These are phyloP conservation scores for Perodicticus potto DNA, from an alignment of 2,797 vertebrate species.

Conservation along the genomic window DNA sequence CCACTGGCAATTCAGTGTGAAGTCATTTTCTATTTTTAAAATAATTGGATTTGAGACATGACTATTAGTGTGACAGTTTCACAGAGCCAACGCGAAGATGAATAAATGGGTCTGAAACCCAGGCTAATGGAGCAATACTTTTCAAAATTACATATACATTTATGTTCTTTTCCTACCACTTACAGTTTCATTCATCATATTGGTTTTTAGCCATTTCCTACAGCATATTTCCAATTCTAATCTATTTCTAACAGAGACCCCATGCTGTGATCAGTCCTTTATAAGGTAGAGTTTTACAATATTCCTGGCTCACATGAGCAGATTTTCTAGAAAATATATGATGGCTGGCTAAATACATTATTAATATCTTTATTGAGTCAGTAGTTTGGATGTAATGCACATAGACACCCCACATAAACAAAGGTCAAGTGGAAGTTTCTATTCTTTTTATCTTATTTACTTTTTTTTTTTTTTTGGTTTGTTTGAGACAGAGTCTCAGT, in stretches of 20 bases:
- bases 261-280: background rate
- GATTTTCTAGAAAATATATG: background rate
- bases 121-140: slow-evolving; percentile 68
- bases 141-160: slow-evolving; percentile 61
- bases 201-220: slow-evolving; percentile 22
- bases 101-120: slow-evolving; percentile 63
- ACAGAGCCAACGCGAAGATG: slow-evolving; percentile 41
- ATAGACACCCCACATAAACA: background rate
- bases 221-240: slow-evolving; percentile 28
- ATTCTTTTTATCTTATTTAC: background rate
- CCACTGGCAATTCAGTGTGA: slow-evolving; percentile 63
- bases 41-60: slow-evolving; percentile 71
- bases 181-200: slow-evolving; percentile 52
- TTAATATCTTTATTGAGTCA: background rate
- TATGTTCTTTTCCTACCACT: slow-evolving; percentile 15
- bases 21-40: slow-evolving; percentile 82
- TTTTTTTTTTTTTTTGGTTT: too few species aligned
- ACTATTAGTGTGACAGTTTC: slow-evolving; percentile 71
- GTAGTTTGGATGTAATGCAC: background rate
- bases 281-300: background rate
- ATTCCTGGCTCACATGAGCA: background rate
- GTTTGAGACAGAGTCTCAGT: too few species aligned
- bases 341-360: background rate
- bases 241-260: slow-evolving; percentile 13
- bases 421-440: background rate